Conservation (phyloP, 2,888 invertebrate genomes). For the Ditula angustiorana region DNA sequence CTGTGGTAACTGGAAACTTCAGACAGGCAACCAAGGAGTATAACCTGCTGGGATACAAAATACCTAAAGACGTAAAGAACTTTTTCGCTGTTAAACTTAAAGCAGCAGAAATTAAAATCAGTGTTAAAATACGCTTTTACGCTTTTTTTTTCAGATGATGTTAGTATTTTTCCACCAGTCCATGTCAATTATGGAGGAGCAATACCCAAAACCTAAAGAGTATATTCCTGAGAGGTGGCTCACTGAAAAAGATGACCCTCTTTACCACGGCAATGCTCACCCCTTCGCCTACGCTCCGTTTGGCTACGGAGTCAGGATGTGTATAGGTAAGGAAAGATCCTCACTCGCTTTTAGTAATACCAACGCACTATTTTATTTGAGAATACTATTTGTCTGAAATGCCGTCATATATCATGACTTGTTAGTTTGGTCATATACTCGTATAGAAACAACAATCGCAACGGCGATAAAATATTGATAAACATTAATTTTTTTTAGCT, state of each 20-base stretch:
- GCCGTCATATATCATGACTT: neutral
- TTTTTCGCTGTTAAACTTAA: too few species aligned
- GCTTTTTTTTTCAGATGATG: conserved; percentile 11
- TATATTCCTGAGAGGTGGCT: conserved; percentile 93
- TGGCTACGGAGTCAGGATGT: conserved; percentile 88
- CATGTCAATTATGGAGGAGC: conserved; percentile 86
- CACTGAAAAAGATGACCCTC: conserved; percentile 60
- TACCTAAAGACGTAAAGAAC: conserved; percentile 84
- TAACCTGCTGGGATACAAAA: conserved; percentile 86
- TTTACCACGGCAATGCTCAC: conserved; percentile 79
- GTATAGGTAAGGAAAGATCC: conserved; percentile 84
- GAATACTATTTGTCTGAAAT: neutral
- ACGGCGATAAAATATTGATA: neutral
- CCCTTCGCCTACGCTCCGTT: conserved; percentile 88
- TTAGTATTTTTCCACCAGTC: conserved; percentile 81
- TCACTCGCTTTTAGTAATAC: neutral
- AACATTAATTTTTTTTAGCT: neutral
- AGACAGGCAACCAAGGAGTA: conserved; percentile 83
- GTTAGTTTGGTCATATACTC: neutral
- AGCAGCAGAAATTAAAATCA: neutral
- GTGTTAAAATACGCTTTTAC: neutral
- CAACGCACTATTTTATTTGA: too few species aligned
- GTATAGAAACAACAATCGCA: neutral
- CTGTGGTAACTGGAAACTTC: conserved; percentile 85
- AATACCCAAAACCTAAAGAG: conserved; percentile 86